These are phyloP conservation scores for Melanostoma scalare DNA, from an alignment of 2,888 invertebrate genomes.

Conservation along the genomic window DNA sequence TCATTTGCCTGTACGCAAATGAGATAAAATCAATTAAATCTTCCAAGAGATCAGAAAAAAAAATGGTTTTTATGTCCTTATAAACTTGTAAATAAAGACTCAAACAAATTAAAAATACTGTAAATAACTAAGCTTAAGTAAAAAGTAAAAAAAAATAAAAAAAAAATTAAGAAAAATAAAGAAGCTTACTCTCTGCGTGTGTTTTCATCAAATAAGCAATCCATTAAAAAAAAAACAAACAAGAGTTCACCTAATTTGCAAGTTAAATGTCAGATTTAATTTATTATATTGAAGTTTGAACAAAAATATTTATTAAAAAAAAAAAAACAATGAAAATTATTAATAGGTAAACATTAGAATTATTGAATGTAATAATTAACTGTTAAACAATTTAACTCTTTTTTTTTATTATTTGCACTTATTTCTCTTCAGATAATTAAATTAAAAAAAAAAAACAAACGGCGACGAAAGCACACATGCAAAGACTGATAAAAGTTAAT, in stretches of 20 bases:
- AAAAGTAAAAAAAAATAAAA: conserved; percentile 18
- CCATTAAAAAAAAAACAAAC: conserved; percentile 43
- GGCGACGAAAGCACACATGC: conserved; percentile 74
- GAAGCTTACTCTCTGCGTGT: conserved; percentile 75
- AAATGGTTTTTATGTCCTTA: conserved; percentile 58
- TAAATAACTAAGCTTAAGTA: conserved; percentile 63
- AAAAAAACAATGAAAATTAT: conserved; percentile 7
- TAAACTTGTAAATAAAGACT: conserved; percentile 65
- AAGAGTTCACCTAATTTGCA: conserved; percentile 67
- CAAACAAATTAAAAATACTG: conserved; percentile 73
- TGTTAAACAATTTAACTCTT: conserved; percentile 15
- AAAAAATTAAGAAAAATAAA: conserved; percentile 54
- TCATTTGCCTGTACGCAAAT: conserved; percentile 62
- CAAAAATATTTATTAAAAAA: conserved; percentile 57
- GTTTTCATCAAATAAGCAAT: conserved; percentile 76
- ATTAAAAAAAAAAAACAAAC: conserved; percentile 27
- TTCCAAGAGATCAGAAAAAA: conserved; percentile 74
- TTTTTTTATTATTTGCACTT: conserved; percentile 46
- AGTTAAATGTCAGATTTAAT: conserved; percentile 69
- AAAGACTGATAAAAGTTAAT: conserved; percentile 74
- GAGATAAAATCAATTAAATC: conserved; percentile 76
- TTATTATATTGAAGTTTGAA: conserved; percentile 59
- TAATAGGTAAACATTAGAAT: conserved; percentile 6
- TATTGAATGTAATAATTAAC: conserved; percentile 21
- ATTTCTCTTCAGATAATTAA: conserved; percentile 7